These are phyloP conservation scores for Drosophila watanabei DNA, from an alignment of 1,140 invertebrate species.

Conservation along the genomic window DNA sequence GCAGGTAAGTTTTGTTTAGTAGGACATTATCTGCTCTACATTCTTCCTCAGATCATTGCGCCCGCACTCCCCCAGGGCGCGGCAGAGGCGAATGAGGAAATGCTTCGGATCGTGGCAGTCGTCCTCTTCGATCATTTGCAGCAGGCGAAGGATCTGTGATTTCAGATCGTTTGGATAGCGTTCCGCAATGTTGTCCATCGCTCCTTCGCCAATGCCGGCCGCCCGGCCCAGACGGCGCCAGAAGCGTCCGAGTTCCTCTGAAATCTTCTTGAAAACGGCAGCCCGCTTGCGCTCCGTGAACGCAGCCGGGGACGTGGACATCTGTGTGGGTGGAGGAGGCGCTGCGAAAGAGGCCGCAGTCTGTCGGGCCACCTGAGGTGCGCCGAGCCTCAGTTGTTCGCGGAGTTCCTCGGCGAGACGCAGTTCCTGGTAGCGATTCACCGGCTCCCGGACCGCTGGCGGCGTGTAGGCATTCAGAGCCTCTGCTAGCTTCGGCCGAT, in stretches of 20 bases:
- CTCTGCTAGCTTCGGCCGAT: slow-evolving; percentile 27
- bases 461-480: slow-evolving; percentile 45
- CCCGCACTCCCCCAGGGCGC: slow-evolving; percentile 56
- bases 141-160: slow-evolving; percentile 62
- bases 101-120: slow-evolving; percentile 68
- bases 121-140: slow-evolving; percentile 72
- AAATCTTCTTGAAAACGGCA: slow-evolving; percentile 67
- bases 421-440: slow-evolving; percentile 59
- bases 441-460: neutral
- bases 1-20: slow-evolving; percentile 23
- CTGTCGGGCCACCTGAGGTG: neutral
- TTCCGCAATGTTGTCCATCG: slow-evolving; percentile 86
- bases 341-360: neutral
- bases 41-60: slow-evolving; percentile 72
- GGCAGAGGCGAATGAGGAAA: slow-evolving; percentile 60
- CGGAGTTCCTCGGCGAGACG: slow-evolving; percentile 64
- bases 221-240: slow-evolving; percentile 87
- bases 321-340: slow-evolving; percentile 23
- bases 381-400: slow-evolving; percentile 44
- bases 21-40: slow-evolving; percentile 75
- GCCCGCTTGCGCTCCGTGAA: slow-evolving; percentile 65
- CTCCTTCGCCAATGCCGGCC: slow-evolving; percentile 85
- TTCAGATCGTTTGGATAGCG: slow-evolving; percentile 69
- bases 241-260: slow-evolving; percentile 85
- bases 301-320: slow-evolving; percentile 33